A percentile compares a stretch with the other conserved stretches of the same genome.
These are phyloP conservation scores for Calliphora vomitoria DNA, from an alignment of 2,888 invertebrate species.

Conservation along the genomic window DNA sequence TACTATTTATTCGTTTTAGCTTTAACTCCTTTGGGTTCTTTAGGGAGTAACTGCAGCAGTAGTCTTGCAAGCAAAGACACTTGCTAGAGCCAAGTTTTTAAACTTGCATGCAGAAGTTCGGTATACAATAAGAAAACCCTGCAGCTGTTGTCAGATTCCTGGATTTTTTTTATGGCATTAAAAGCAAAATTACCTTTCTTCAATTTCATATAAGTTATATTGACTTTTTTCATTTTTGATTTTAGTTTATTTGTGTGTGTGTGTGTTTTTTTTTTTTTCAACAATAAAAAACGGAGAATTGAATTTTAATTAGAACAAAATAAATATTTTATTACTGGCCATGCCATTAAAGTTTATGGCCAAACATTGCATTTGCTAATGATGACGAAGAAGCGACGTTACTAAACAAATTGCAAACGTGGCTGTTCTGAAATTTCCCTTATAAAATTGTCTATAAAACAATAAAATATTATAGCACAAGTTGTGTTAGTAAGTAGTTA, in stretches of 20 bases:
- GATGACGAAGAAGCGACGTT: neutral
- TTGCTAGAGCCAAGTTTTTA: neutral
- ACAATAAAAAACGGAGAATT: conserved; percentile 37
- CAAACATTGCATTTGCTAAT: conserved; percentile 46
- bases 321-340: conserved; percentile 65
- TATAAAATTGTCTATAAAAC: neutral
- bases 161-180: conserved; percentile 1
- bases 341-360: conserved; percentile 62
- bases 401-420: neutral
- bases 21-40: neutral
- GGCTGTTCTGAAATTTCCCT: neutral
- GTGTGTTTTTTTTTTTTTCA: neutral
- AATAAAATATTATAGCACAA: conserved; percentile 22
- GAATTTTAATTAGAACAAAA: conserved; percentile 70
- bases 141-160: conserved; percentile 39
- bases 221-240: no score
- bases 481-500: neutral
- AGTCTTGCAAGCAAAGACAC: conserved; percentile 4
- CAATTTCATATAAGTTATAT: neutral
- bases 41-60: neutral
- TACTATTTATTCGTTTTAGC: neutral
- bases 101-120: neutral
- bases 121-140: conserved; percentile 21
- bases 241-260: neutral
- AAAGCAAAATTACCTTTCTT: conserved; percentile 41